Conservation (phyloP, 2,888 invertebrate genomes). For the Phengaris arion region DNA sequence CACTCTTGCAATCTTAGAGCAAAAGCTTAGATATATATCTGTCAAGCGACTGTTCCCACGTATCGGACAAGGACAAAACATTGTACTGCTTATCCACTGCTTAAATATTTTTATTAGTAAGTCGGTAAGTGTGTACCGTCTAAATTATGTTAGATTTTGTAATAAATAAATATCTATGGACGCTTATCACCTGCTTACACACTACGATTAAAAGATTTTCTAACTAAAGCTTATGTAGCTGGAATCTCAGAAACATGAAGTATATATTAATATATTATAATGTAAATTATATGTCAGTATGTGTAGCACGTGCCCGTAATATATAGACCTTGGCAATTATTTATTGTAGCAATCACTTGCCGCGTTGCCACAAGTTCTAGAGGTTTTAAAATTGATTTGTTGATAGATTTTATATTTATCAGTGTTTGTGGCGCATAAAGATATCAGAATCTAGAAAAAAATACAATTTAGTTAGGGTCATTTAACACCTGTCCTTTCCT, state of each 20-base stretch:
- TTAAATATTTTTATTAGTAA: too few relatives aligned
- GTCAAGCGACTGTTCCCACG: too few relatives aligned
- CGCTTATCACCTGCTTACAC: too few relatives aligned
- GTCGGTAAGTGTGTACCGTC: too few relatives aligned
- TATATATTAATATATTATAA: not conserved
- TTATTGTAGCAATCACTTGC: not conserved
- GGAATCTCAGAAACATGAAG: not conserved
- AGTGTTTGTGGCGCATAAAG: not conserved
- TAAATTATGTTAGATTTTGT: too few relatives aligned
- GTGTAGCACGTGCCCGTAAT: slow-evolving; percentile 19
- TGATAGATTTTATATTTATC: not conserved
- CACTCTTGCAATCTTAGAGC: too few relatives aligned
- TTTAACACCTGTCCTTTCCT: not conserved
- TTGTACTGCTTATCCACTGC: too few relatives aligned
- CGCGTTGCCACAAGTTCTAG: not conserved
- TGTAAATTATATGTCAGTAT: slow-evolving; percentile 13
- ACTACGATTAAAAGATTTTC: slow-evolving; percentile 1
- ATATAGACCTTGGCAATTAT: slow-evolving; percentile 19
- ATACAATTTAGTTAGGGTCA: not conserved
- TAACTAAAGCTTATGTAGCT: not conserved
- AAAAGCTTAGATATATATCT: too few relatives aligned
- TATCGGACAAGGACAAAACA: too few relatives aligned
- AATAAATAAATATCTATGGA: too few relatives aligned
- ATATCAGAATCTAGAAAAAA: not conserved
- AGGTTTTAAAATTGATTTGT: slow-evolving; percentile 5